Base-by-base conservation (phyloP, 2,797 vertebrate species). In the Characodon lateralis region DNA sequence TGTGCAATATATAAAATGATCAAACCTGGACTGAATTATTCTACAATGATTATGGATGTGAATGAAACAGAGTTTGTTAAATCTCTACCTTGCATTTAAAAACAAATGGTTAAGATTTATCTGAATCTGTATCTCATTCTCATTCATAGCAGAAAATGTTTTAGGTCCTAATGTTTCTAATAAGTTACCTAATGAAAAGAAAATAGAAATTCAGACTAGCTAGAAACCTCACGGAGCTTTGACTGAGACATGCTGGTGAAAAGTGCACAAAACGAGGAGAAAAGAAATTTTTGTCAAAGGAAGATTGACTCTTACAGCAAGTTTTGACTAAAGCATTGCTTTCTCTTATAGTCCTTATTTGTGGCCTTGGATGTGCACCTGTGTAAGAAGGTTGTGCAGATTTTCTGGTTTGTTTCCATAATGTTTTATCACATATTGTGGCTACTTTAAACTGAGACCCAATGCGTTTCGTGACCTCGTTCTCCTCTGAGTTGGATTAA, bases 341-440 rank as follows among this genome's bases (percentile, higher is more conserved):
- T 83, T 76, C 83, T 74, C 16, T 66, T 71, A 72, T 31, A 2
- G 31, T 65, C 50, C 20, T 56, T 58, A 31, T 68, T 39, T 9
- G 69, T 82, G 80, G 48, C 89, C 89, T 90, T 87, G 83, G 65
- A 80, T 83, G 53, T 76, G 77, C 89, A 91, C 91, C 89, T 89
- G 90, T 72, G 77, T 79, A 82, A 61, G 79, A 56, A 72, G 82
- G 84, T 85, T 85, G 41, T 58, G 68, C 58, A 18, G 53, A 16
- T 20, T 56, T 53, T 43, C 22, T 35, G 8, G 69, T 77, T 74
- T 88, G 78, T 88, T 88, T 83, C 35, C 56, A 13, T 55, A 75
- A 71, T 83, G 55, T 80, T 7, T 84, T 87, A 85, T 88, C 85
- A 1, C 74, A 72, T 91, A 87, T 89, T 72, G 75, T 91, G 90